Evolutionary conservation across 2,113 vertebrate genomes (phyloP).

Genomic region (Coryphaenoides rupestris): DNA sequence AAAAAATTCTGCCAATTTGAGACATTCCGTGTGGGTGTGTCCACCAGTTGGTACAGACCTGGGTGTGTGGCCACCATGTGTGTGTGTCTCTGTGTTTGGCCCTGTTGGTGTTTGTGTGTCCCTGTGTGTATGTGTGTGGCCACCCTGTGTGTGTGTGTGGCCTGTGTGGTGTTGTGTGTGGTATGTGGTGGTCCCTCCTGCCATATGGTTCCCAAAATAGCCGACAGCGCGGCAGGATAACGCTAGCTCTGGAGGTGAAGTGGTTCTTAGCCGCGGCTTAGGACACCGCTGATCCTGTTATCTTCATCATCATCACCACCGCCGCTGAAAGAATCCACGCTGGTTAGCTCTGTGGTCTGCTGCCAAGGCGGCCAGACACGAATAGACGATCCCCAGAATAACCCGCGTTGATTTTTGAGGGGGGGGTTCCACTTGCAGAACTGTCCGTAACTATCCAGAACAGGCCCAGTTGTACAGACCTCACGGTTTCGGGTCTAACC

Average conservation of each 20-base stretch:
- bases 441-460: too few species aligned
- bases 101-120: neutral
- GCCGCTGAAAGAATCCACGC: too few species aligned
- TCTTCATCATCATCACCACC: slow-evolving; percentile 32
- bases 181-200: neutral
- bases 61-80: neutral
- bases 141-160: neutral
- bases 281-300: slow-evolving; percentile 60
- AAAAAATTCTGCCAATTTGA: too few species aligned
- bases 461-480: too few species aligned
- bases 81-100: neutral
- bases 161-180: slow-evolving; percentile 43
- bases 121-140: neutral
- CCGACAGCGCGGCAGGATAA: slow-evolving; percentile 57
- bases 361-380: too few species aligned
- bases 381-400: too few species aligned
- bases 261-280: slow-evolving; percentile 33
- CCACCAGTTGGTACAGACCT: too few species aligned
- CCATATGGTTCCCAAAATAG: slow-evolving; percentile 5
- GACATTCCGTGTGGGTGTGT: too few species aligned
- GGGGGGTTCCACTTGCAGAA: too few species aligned
- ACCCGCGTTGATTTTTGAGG: too few species aligned
- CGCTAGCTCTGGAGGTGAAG: slow-evolving; percentile 62
- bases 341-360: too few species aligned
- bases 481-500: too few species aligned